Conservation (phyloP, 2,797 vertebrate genomes). For the Tenualosa ilisha region DNA sequence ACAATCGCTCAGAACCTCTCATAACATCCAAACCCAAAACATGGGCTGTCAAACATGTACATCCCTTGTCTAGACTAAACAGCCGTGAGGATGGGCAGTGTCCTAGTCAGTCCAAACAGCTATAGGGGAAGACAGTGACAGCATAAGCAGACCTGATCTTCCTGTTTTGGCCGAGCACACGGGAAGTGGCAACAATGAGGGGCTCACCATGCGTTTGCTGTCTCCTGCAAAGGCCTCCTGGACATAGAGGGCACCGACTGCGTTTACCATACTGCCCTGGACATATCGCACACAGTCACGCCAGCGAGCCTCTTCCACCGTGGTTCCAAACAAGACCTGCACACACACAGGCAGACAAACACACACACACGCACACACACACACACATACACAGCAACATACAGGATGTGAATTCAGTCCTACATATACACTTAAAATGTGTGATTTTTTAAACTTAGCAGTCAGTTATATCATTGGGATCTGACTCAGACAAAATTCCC, state of each 20-base stretch:
- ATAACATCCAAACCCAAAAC: background rate
- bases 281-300: constrained; percentile 92
- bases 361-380: constrained; percentile 27
- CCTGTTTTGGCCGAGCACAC: background rate
- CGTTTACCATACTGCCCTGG: constrained; percentile 95
- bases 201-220: constrained; percentile 88
- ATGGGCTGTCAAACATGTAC: background rate
- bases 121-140: background rate
- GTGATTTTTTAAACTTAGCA: background rate
- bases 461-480: background rate
- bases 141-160: background rate
- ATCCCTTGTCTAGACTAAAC: background rate
- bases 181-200: background rate
- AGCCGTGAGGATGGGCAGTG: background rate
- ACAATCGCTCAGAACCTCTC: background rate
- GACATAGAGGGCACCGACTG: constrained; percentile 91
- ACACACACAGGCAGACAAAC: constrained; percentile 16
- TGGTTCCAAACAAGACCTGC: constrained; percentile 89
- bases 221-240: constrained; percentile 87
- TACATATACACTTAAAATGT: background rate
- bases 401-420: background rate
- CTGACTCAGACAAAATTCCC: background rate
- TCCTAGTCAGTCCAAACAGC: background rate
- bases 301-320: constrained; percentile 91
- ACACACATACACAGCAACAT: background rate